Evolutionary conservation across 2,113 vertebrate species (phyloP), one percentile per base, ranked within the genome.

Genomic region (Psophia crepitans): DNA sequence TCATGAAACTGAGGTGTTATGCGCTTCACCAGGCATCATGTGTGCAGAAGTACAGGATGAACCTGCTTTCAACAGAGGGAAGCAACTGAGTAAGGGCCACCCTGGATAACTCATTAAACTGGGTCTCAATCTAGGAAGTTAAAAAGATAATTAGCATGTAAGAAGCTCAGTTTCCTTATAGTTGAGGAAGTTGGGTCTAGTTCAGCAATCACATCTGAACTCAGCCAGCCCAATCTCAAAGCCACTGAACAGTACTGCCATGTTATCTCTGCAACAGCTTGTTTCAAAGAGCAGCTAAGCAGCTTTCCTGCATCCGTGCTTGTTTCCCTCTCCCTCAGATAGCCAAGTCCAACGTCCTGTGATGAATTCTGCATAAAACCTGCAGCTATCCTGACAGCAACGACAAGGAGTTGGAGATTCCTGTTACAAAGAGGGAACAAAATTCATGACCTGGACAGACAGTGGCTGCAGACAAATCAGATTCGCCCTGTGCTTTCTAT

Each of bases 11-110:
- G 1, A 96, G 91, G 37, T 83, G 56, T 54, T 85, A 88, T 10
- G 56, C 0, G 2, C 48, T 95, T 80, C 84, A 91, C 89, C 70
- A 85, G 90, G 95, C 95, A 87, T 89, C 84, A 75, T 85, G 93
- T 92, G 93, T 82, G 58, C 63, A 84, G 69, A 87, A 78, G 87
- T 83, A 93, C 95, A 97, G 94, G 94, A 93, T 94, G 84, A 97
- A 95, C 94, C 95, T 94, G 94, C 91, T 93, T 84, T 91, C 81
- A 56, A 56, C 54, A 93, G 76, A 84, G 44, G 43, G 53, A 90
- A 92, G 41, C 41, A 91, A 87, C 41, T 90, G 79, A 87, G 77
- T 56, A 95, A 93, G 83, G 94, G 89, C 96, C 94, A 96, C 84
- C 81, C 93, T 91, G 63, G 41, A 57, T 23, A 95, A 80, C 49